Conservation (phyloP, 2,797 vertebrate species). For the Trachurus trachurus region DNA sequence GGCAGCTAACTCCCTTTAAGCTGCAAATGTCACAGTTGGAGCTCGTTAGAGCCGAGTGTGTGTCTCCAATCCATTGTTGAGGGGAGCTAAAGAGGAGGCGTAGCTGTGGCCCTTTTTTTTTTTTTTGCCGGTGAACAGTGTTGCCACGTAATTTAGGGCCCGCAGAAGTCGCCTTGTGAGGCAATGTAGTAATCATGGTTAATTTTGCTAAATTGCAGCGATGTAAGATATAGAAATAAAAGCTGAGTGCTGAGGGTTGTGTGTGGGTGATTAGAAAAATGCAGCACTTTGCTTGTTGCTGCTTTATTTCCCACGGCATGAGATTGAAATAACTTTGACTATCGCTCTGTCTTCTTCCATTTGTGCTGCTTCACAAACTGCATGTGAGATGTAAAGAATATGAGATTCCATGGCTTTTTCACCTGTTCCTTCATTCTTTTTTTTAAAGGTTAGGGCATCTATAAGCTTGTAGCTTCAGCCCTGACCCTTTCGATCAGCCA, state of each 20-base stretch:
- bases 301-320: background rate
- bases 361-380: background rate
- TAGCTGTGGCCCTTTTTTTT: slow-evolving; percentile 29
- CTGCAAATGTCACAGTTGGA: slow-evolving; percentile 67
- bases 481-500: no score
- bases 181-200: slow-evolving; percentile 1
- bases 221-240: background rate
- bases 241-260: background rate
- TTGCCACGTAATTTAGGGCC: slow-evolving; percentile 55
- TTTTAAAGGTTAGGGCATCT: no score
- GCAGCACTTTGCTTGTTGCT: background rate
- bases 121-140: slow-evolving; percentile 45
- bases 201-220: background rate
- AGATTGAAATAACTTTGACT: background rate
- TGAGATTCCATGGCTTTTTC: no score
- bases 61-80: slow-evolving; percentile 29
- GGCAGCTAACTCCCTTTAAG: slow-evolving; percentile 59
- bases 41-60: slow-evolving; percentile 66
- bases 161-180: background rate
- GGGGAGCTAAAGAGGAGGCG: slow-evolving; percentile 45
- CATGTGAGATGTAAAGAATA: no score
- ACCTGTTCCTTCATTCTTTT: no score
- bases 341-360: background rate
- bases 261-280: background rate
- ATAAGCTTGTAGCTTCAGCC: no score